Evolutionary conservation across 2,113 vertebrate species (phyloP), one percentile per base, ranked within the genome.

Genomic region (Sebastes schlegelii): DNA sequence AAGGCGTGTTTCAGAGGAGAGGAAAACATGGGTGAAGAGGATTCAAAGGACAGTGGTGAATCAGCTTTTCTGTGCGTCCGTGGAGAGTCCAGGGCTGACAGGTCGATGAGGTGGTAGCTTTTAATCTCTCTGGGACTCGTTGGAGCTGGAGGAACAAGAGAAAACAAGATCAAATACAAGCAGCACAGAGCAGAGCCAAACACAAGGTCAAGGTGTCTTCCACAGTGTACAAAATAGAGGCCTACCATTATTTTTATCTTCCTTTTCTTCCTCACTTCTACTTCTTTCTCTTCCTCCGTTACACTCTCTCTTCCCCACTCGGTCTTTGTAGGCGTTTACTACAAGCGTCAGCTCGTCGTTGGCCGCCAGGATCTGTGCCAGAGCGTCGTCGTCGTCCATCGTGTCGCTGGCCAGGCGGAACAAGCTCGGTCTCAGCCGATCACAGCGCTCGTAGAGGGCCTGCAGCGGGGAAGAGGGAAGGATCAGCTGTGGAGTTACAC

Each of bases 361-460:
- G 55, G 97, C 96, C 46, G 95, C 95, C 71, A 98, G 95, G 71
- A 99, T 92, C 83, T 96, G 95, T 0, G 93, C 95, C 3, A 98
- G 92, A 0, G 95, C 96, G 0, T 90, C 92, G 0, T 98, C 96
- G 0, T 98, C 95, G 0, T 97, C 95, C 0, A 88, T 89, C 0
- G 96, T 96, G 76, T 97, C 97, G 0, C 95, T 97, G 19, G 97
- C 97, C 46, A 98, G 92, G 48, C 97, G 96, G 83, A 97, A 98
- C 4, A 99, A 95, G 52, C 93, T 96, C 0, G 96, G 96, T 82
- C 96, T 93, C 83, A 98, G 95, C 75, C 94, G 96, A 83, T 98
- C 96, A 13, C 97, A 97, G 72, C 91, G 92, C 63, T 97, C 95
- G 11, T 89, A 94, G 51, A 97, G 62, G 0, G 51, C 83, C 97